Evolutionary conservation across 2,113 vertebrate genomes (phyloP), one percentile per base, ranked within the genome.

Genomic region (Apus apus): DNA sequence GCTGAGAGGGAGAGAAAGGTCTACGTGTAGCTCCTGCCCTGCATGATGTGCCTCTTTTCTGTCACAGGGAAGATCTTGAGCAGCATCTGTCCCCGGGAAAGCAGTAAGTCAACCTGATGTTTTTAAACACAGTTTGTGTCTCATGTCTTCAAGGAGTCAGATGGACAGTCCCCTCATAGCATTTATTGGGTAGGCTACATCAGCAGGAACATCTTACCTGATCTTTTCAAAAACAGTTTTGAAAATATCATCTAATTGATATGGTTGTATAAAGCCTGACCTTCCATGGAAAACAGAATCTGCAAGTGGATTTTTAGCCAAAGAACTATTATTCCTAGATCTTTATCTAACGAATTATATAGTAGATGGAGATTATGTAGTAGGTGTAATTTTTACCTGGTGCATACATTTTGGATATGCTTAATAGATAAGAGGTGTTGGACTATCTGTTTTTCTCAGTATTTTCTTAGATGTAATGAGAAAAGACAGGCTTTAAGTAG

Each of bases 1-100:
- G 45, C 27, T 40, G 48, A 38, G 38, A 1, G 4, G 2, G 11
- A 50, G 26, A 50, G 29, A 50, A 32, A 38, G 38, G 17, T 67
- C n/a, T 20, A 3, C 1, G 1, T 3, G 1, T 1, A 34, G 64
- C 30, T 73, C 25, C 56, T 50, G 45, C 40, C 30, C 11, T 38
- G 20, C 62, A 3, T 2, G 15, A 26, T 13, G 25, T n/a, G 22
- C n/a, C 34, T 29, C 0, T 40, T n/a, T 50, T 40, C 61, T 53
- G 46, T 46, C 32, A 43, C n/a, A 11, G 0, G 6, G 14, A 11
- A 48, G 7, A 36, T 15, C 64, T 46, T 15, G 18, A 32, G 45
- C 48, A 8, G 1, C 19, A 20, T 46, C 54, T 51, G 23, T 71
- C 60, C 51, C 32, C 40, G 23, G 34, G 53, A 58, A 51, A 60